Evolutionary conservation across 2,797 vertebrate species (phyloP).

Genomic region (Acrocephalus scirpaceus): DNA sequence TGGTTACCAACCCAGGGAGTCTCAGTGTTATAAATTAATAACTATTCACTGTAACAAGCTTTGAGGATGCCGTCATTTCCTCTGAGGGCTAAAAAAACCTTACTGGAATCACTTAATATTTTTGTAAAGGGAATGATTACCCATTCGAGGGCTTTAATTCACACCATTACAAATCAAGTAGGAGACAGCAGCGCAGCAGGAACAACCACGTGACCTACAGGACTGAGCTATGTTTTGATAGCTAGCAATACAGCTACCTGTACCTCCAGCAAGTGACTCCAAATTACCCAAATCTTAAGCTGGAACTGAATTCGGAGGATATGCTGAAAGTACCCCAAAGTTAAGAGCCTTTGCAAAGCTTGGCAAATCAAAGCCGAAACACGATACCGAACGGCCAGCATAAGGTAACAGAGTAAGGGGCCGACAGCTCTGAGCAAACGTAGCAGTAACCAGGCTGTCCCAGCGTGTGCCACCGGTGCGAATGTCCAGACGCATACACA

Average conservation of each 20-base stretch:
- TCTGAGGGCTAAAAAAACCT: fast-evolving
- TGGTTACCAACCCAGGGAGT: background rate
- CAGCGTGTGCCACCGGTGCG: fast-evolving
- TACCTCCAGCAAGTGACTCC: too few species aligned
- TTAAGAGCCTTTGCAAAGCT: background rate
- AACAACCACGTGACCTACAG: background rate
- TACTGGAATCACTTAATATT: background rate
- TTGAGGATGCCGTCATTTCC: background rate
- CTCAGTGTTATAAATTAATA: background rate
- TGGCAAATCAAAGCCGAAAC: background rate
- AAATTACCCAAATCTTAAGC: too few species aligned
- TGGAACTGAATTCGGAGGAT: background rate
- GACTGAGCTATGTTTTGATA: background rate
- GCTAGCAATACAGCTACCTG: background rate
- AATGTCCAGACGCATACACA: fast-evolving
- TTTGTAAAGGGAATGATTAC: background rate
- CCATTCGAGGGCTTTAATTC: background rate
- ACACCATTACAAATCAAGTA: fast-evolving
- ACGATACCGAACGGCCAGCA: fast-evolving
- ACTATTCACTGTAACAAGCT: background rate
- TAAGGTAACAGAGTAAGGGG: fast-evolving
- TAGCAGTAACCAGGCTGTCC: fast-evolving
- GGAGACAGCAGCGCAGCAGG: background rate
- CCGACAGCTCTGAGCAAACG: too few species aligned
- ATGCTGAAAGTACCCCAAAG: background rate